These are phyloP conservation scores for Coluber constrictor DNA, from an alignment of 2,797 vertebrate species.

Conservation along the genomic window DNA sequence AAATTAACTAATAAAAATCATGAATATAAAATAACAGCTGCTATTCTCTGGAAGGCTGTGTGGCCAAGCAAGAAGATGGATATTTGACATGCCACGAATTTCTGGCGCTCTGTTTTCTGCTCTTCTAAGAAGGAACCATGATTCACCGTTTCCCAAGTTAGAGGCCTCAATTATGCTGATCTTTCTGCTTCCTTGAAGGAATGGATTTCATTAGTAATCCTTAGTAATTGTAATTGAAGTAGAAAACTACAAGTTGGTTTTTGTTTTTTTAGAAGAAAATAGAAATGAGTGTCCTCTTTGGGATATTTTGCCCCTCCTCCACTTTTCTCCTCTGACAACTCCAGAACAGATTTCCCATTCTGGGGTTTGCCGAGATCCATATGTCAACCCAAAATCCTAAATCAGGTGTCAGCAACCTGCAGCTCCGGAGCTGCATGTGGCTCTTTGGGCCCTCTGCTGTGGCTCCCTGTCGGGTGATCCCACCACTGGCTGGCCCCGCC, in stretches of 20 bases:
- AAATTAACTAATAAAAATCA: background rate
- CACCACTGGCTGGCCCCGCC: no score
- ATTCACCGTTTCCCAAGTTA: background rate
- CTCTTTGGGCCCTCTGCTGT: no score
- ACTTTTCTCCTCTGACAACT: background rate
- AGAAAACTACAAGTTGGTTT: background rate
- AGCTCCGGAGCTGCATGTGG: no score
- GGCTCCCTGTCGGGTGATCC: no score
- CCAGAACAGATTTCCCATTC: background rate
- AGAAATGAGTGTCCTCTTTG: background rate
- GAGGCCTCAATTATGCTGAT: background rate
- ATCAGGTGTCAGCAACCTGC: no score
- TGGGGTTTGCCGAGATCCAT: background rate
- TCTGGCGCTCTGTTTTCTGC: background rate
- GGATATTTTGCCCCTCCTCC: background rate
- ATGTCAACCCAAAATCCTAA: background rate
- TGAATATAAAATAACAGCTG: background rate
- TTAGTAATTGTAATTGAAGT: no score
- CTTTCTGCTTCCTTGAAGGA: background rate
- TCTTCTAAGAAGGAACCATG: background rate
- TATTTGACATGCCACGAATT: background rate
- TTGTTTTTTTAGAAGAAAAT: background rate
- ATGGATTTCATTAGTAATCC: background rate
- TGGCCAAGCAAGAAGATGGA: background rate
- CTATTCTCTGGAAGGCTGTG: background rate